These are phyloP conservation scores for Anabacerthia variegaticeps DNA, from an alignment of 2,797 vertebrate species.

Conservation along the genomic window DNA sequence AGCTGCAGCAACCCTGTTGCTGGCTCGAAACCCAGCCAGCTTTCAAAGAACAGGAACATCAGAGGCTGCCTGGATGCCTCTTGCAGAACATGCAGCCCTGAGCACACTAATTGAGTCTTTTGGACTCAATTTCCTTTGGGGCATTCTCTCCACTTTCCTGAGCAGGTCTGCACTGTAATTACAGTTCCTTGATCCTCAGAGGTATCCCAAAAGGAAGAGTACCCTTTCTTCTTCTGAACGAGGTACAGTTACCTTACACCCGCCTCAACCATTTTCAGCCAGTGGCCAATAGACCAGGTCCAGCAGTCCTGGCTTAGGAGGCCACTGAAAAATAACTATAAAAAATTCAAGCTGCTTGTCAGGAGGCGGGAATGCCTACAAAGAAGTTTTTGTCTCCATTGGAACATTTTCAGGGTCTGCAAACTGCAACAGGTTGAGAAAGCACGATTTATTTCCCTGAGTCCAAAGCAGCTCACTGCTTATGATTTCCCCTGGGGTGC, in stretches of 20 bases:
- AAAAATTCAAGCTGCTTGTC: not conserved
- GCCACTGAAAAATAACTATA: not conserved
- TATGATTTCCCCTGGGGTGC: not conserved
- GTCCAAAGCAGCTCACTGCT: not conserved
- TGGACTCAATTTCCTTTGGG: not conserved
- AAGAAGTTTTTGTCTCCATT: not conserved
- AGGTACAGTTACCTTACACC: not conserved
- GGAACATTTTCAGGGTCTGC: not conserved
- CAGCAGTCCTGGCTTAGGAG: not conserved
- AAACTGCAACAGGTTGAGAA: not conserved
- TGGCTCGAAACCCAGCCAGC: not conserved
- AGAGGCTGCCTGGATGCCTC: not conserved
- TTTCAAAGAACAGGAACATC: not conserved
- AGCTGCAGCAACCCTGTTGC: rapidly evolving
- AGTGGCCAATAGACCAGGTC: not conserved
- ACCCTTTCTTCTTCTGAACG: not conserved
- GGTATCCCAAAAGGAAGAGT: not conserved
- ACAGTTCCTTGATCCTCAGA: not conserved
- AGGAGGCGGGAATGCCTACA: not conserved
- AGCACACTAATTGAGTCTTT: not conserved
- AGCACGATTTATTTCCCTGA: not conserved
- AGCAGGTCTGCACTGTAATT: not conserved
- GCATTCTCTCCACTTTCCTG: not conserved
- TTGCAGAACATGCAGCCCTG: not conserved
- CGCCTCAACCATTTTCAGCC: not conserved